These are phyloP conservation scores for Eclectus roratus DNA, from an alignment of 2,113 vertebrate genomes.

Conservation along the genomic window DNA sequence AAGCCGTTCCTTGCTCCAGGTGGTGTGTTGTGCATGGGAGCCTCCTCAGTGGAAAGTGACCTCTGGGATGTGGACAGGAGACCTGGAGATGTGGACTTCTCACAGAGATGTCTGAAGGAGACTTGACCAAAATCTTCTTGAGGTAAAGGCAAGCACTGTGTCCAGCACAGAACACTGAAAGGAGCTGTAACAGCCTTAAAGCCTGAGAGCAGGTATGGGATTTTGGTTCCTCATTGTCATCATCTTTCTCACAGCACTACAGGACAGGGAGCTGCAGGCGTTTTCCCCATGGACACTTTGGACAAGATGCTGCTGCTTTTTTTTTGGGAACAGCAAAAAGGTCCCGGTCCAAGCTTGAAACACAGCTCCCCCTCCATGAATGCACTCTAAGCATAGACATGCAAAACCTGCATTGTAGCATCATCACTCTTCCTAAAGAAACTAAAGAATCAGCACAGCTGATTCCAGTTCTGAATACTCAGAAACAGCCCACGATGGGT, in stretches of 20 bases:
- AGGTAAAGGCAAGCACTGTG: background rate
- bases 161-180: background rate
- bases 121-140: background rate
- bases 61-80: background rate
- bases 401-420: background rate
- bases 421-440: background rate
- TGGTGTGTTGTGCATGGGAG: fast-evolving
- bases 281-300: background rate
- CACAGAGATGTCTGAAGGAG: background rate
- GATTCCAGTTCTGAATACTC: background rate
- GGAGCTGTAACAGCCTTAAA: background rate
- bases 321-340: background rate
- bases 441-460: background rate
- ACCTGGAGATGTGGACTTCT: background rate
- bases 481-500: background rate
- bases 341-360: background rate
- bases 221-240: background rate
- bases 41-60: background rate
- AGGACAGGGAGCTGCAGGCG: background rate
- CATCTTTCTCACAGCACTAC: background rate
- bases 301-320: background rate
- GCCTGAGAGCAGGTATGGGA: background rate
- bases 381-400: background rate
- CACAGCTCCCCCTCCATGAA: background rate
- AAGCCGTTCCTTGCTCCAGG: background rate